Base-by-base conservation (phyloP, 64 coral and sea anemone species). In the Montipora foliosa region DNA sequence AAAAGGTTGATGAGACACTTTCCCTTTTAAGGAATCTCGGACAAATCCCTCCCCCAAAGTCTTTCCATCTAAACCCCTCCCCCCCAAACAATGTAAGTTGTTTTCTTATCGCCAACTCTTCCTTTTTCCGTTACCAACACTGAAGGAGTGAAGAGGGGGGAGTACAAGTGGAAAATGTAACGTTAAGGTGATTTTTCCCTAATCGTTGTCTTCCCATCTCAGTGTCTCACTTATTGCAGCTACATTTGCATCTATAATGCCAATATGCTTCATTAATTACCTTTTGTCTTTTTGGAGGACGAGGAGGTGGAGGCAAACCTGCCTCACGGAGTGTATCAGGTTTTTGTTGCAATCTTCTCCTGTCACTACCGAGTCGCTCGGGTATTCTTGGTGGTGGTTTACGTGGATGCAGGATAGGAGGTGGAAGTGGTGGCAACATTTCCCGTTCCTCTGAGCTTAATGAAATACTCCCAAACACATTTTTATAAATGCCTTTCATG, bases 401-500 rank as follows among this genome's bases (percentile, higher is more conserved):
- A 76, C 79, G 90, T 49, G 90, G 80, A 13, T 55, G 80, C 22
- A 74, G 48, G 13, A 47, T 11, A 85, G 80, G 79, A 20, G 58
- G 57, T 50, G 92, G 83, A 16, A 88, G 16, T 20, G 83, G 47
- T 19, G 82, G 91, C 12, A 83, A 37, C 20, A 4, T 10, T 15
- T 46, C 61, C 11, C 3, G 0, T 60, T 37, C 20, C 3, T 75
- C 47, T 51, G 29, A 7, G 49, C 44, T 17, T 49, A 15, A 51
- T 3, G 46, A 20, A 20, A 48, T 5, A 19, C 50, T 81, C 20
- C 1, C n/a, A 84, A 59, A 74, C 82, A 85, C 84, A 86, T 93
- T 93, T 78, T 93, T 84, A 81, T 93, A 93, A 74, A 85, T 87
- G 4, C 83, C 84, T 78, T 93, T 87, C 74, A 93, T 88, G 50